Evolutionary conservation across 2,113 vertebrate species (phyloP).

Genomic region (Pelecanus crispus): DNA sequence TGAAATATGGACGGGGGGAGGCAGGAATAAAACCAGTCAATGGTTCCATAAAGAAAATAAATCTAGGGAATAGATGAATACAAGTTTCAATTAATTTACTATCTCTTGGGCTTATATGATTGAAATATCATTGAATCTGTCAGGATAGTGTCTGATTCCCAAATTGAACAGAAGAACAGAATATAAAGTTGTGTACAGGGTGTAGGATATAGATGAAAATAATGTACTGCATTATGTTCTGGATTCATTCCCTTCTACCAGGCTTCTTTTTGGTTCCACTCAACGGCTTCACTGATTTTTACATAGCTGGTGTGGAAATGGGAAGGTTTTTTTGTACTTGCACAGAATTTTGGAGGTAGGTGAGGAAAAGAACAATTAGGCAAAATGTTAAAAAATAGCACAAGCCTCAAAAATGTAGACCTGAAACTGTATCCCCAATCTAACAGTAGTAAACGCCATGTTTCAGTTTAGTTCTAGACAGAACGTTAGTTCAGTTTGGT

Average conservation of each 20-base stretch:
- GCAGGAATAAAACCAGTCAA: background rate
- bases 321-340: background rate
- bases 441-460: background rate
- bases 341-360: background rate
- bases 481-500: background rate
- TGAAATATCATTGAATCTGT: background rate
- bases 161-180: background rate
- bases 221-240: background rate
- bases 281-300: background rate
- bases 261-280: background rate
- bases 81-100: background rate
- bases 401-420: background rate
- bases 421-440: background rate
- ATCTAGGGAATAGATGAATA: background rate
- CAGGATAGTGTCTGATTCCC: background rate
- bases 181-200: background rate
- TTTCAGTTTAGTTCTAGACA: background rate
- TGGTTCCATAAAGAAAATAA: background rate
- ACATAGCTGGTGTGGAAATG: background rate
- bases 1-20: background rate
- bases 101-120: background rate
- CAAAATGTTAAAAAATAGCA: background rate
- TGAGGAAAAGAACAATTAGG: background rate
- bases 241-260: background rate
- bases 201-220: background rate